Evolutionary conservation across 2,797 vertebrate genomes (phyloP), one percentile per base, ranked within the genome.

Genomic region (Lacerta viridis): DNA sequence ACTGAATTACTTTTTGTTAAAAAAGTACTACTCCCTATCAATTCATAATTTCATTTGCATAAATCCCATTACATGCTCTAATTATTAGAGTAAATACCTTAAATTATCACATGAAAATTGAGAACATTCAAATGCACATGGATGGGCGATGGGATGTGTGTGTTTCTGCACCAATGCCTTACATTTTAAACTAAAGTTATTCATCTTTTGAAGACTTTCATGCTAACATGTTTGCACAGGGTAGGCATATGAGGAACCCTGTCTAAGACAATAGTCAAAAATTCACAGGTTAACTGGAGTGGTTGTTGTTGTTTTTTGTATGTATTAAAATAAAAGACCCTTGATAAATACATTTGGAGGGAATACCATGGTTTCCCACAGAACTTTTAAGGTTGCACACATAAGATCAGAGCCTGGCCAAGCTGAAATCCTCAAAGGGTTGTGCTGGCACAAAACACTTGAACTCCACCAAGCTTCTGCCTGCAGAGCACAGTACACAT

Each of bases 11-110:
- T 55, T 55, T 55, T 55, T 55, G 50, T 55, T 83, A 59, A 20
- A 80, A 74, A 17, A 74, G 29, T 59, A 23, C 39, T 41, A 76
- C 71, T 91, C 29, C n/a, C 43, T 10, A 39, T 25, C 61, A 69
- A 6, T 29, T 25, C 55, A 5, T 69, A 39, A 75, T 69, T 39
- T 39, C 71, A 59, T 39, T 10, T 39, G 69, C 75, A 77, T 43
- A 23, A 87, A 85, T 79, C 85, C 59, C 0, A 0, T 86, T 90
- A 18, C 27, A 0, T 1, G 0, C 59, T 86, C 90, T 92, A 93
- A 93, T 93, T 92, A 74, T 89, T 84, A 90, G 64, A 89, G 27
- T 87, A 93, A 92, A 82, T 88, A 18, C 50, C 33, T 61, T 3
- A 69, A 80, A 50, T 61, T 50, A 84, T 61, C 61, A 89, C 0